Base-by-base conservation (phyloP, 1,140 invertebrate species). In the Tetranychus cinnabarinus region DNA sequence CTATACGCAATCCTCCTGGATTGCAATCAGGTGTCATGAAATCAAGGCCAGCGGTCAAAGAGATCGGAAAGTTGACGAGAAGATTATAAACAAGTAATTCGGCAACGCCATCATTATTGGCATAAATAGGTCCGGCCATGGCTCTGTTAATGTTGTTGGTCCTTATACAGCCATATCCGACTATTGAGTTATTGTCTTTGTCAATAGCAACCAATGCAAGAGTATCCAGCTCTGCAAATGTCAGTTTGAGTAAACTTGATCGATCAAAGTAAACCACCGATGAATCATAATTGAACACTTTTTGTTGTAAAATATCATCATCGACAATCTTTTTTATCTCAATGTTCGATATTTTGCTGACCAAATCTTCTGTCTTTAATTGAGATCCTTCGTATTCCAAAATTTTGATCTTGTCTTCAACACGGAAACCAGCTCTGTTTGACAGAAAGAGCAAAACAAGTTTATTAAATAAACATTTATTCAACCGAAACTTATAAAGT, bases 81-180 rank as follows among this genome's bases (percentile, higher is more conserved):
- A 69, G 56, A 12, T 48, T 36, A 33, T 47, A 55, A 7, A 69
- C 47, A 7, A 69, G 13, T 6, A 64, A 48, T 61, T 67, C 66
- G 1, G 68, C 68, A 7, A 69, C 57, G 1, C 45, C 62, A 34
- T 61, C 39, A 47, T 64, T 65, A 33, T 66, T 57, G 3, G 68
- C 67, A 45, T 69, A 69, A 23, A 69, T 39, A 1, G 68, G 68
- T 12, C 68, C 68, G 5, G 65, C 47, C 57, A 65, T 64, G 1
- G 61, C 61, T n/a, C 55, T 47, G 1, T 61, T 62, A 48, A 63
- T 56, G 36, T 63, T 64, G 35, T 66, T 65, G 2, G 59, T 62
- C 23, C 62, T 60, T 15, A 68, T 62, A 34, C 62, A 66, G 2
- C 65, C 67, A 33, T 61, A 67, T 12, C 66, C 67, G 12, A 64